Conservation (phyloP, 2,888 invertebrate genomes). For the Acronicta alni region DNA sequence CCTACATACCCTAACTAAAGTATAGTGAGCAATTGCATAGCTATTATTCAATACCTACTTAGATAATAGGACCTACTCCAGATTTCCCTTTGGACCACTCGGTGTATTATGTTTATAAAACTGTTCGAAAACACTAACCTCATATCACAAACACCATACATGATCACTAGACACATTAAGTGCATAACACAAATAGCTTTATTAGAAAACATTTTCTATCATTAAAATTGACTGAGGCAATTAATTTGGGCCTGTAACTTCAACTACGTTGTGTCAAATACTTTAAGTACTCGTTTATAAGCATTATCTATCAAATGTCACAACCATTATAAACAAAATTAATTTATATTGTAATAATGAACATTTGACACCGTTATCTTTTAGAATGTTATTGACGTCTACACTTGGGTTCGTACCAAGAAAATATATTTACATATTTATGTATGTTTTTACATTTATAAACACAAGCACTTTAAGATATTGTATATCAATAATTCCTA, state of each 20-base stretch:
- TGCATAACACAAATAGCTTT: conserved; percentile 47
- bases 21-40: too few relatives aligned
- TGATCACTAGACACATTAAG: conserved; percentile 46
- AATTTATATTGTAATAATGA: conserved; percentile 60
- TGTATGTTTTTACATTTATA: too few relatives aligned
- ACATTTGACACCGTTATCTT: conserved; percentile 79
- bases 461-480: too few relatives aligned
- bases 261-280: conserved; percentile 39
- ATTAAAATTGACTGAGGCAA: neutral
- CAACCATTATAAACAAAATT: conserved; percentile 50
- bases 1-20: too few relatives aligned
- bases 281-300: conserved; percentile 30
- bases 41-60: too few relatives aligned
- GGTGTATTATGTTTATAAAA: too few relatives aligned
- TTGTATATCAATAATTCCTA: too few relatives aligned
- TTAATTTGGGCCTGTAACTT: conserved; percentile 25
- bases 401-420: conserved; percentile 41
- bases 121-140: conserved; percentile 53
- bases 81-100: too few relatives aligned
- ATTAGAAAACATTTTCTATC: conserved; percentile 40
- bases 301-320: conserved; percentile 39
- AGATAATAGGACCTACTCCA: neutral
- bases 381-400: conserved; percentile 76
- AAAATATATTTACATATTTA: neutral
- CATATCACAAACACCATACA: conserved; percentile 51